phyloP scores from a whole-genome alignment of 2,888 invertebrate species.

The Drosophila mettleri region DNA sequence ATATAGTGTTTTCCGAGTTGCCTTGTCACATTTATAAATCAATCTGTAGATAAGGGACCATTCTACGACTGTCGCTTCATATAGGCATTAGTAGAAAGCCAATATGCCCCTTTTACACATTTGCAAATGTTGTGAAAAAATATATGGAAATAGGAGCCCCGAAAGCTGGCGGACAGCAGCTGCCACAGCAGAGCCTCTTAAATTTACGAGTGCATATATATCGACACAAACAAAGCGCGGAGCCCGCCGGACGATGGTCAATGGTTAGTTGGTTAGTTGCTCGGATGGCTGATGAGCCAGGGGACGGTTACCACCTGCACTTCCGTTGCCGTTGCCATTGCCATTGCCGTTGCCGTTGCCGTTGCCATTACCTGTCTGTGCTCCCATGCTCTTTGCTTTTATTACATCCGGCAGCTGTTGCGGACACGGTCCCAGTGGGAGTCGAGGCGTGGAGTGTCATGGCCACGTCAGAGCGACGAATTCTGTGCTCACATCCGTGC shows the following conservation, averaged over 20 bases:
- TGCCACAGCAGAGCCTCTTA: constrained; percentile 17
- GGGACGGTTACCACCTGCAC: constrained; percentile 51
- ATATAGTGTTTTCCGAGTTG: not conserved
- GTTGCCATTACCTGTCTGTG: constrained; percentile 6
- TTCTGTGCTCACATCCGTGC: constrained; percentile 26
- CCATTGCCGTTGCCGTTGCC: constrained; percentile 62
- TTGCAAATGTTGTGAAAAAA: not conserved
- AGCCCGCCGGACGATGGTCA: constrained; percentile 41
- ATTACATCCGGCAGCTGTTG: constrained; percentile 64
- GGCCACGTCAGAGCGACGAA: constrained; percentile 24
- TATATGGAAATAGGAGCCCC: not conserved
- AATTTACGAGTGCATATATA: constrained; percentile 46
- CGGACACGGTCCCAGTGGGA: constrained; percentile 18
- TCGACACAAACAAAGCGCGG: constrained; percentile 17
- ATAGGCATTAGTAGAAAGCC: not conserved
- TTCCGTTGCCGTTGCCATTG: constrained; percentile 64
- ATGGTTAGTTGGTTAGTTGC: constrained; percentile 32
- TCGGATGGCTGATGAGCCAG: constrained; percentile 16
- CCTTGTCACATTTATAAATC: no score
- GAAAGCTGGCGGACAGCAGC: constrained; percentile 38
- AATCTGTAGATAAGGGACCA: not conserved
- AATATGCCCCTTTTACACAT: not conserved
- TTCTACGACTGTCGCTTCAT: no score
- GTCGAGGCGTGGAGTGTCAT: not conserved
- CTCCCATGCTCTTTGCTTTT: constrained; percentile 30